Percentiles rank a stretch among this genome's conserved stretches.
phyloP scores from a whole-genome alignment of 2,113 vertebrate species.

The Caranx ignobilis region DNA sequence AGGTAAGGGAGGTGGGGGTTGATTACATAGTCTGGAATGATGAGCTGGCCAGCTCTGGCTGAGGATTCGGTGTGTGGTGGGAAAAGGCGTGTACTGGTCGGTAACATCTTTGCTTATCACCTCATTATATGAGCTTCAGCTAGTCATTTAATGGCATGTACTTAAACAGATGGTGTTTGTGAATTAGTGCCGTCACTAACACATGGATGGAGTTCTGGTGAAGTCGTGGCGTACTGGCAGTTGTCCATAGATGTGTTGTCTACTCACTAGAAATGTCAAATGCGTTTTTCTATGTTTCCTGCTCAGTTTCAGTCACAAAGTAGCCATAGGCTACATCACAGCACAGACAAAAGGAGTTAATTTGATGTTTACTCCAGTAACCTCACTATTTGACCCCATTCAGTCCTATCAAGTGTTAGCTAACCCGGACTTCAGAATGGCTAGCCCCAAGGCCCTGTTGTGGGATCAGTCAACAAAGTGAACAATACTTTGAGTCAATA shows the following conservation, averaged over 20 bases:
- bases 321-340: conserved; percentile 7
- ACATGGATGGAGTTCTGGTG: neutral
- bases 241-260: neutral
- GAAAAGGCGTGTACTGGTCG: conserved; percentile 1
- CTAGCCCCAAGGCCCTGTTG: conserved; percentile 42
- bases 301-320: conserved; percentile 17
- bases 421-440: conserved; percentile 25
- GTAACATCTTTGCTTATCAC: conserved; percentile 17
- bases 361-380: conserved; percentile 36
- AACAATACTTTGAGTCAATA: conserved; percentile 9
- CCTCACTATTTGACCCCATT: conserved; percentile 68
- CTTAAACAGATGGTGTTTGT: conserved; percentile 57
- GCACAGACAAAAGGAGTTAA: conserved; percentile 16
- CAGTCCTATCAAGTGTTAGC: conserved; percentile 53
- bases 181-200: neutral
- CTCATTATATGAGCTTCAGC: conserved; percentile 45
- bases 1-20: neutral
- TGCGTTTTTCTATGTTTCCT: conserved; percentile 3
- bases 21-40: conserved; percentile 21
- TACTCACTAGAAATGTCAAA: conserved; percentile 16
- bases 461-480: conserved; percentile 27
- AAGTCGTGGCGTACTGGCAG: conserved; percentile 10
- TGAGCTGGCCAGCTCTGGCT: neutral
- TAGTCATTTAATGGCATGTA: conserved; percentile 41
- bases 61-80: conserved; percentile 10